These are phyloP conservation scores for Yponomeuta evonymella DNA, from an alignment of 2,888 invertebrate genomes.

Conservation along the genomic window DNA sequence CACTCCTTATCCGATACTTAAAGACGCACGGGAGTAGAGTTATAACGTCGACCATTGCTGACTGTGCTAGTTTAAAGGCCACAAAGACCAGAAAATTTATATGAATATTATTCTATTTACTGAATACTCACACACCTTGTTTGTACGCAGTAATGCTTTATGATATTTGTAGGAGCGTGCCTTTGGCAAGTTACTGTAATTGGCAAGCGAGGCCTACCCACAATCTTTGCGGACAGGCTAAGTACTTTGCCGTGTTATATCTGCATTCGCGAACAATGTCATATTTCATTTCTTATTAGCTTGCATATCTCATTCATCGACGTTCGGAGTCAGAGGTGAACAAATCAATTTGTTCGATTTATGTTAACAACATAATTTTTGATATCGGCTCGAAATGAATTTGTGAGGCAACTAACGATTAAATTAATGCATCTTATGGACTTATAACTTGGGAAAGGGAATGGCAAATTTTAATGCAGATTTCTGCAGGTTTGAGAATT, in stretches of 20 bases:
- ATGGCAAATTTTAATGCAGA: no score
- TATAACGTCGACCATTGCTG: no score
- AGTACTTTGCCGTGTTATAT: constrained; percentile 19
- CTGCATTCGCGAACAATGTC: constrained; percentile 11
- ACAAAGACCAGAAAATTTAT: not conserved
- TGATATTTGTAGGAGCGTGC: constrained; percentile 40
- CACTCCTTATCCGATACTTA: no score
- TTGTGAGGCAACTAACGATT: not conserved
- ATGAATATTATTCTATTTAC: not conserved
- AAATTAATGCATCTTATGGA: not conserved
- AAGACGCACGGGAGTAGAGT: no score
- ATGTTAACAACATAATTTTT: constrained; percentile 10
- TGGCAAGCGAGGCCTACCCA: constrained; percentile 15
- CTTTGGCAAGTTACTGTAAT: constrained; percentile 23
- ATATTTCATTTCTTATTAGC: not conserved
- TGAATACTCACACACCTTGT: constrained; percentile 1
- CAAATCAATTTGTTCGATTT: constrained; percentile 9
- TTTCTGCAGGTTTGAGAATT: not conserved
- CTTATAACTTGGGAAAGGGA: no score
- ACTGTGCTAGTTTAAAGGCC: not conserved
- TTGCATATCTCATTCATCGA: constrained; percentile 12
- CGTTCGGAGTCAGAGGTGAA: constrained; percentile 9
- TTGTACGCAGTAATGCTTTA: constrained; percentile 23
- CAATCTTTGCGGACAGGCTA: constrained; percentile 16
- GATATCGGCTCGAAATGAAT: not conserved